Base-by-base conservation (phyloP, 1,140 invertebrate genomes). In the Drosophila arawakana region DNA sequence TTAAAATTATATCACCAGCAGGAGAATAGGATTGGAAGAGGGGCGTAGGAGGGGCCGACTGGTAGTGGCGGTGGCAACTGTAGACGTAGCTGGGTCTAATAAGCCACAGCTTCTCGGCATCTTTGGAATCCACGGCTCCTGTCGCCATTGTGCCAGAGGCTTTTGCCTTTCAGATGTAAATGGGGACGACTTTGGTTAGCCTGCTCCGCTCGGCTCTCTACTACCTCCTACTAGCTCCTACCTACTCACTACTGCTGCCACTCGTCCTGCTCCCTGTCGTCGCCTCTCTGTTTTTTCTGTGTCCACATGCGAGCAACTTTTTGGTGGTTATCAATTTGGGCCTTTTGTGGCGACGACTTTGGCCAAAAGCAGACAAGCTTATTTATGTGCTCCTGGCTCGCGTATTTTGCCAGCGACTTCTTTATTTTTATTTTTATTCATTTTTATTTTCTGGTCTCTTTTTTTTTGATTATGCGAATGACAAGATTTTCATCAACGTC, bases 401-500 rank as follows among this genome's bases (percentile, higher is more conserved):
- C 59, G 54, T 65, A 77, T 73, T 78, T 80, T 76, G 62, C 76
- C 39, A 55, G 37, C 34, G 34, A 37, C 46, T 47, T 39, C 21
- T 57, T 47, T 30, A 30, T 30, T 30, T 41, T 54, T 44, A 37
- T 52, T 65, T 39, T 30, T 65, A 43, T 43, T 35, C 35, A 44
- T 66, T 58, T 71, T 61, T 50, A 60, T 57, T 70, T 54, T 49
- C 57, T 9, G 1, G 35, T 39, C 35, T 55, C 39, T 55, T 39
- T 18, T 69, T 74, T 74, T 71, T 76, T 78, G 80, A 84, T 73
- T 73, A 54, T 62, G 62, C 62, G 80, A 89, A 88, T 88, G 84
- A 88, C 84, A 89, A 88, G 86, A 90, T 90, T 90, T 90, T 90
- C 86, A 90, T 90, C 86, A 90, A 90, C 88, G 86, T 90, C 86